Percentiles rank a stretch among this genome's conserved stretches.
Evolutionary conservation across 1,140 invertebrate species (phyloP).

Genomic region (Drosophila bifasciata): DNA sequence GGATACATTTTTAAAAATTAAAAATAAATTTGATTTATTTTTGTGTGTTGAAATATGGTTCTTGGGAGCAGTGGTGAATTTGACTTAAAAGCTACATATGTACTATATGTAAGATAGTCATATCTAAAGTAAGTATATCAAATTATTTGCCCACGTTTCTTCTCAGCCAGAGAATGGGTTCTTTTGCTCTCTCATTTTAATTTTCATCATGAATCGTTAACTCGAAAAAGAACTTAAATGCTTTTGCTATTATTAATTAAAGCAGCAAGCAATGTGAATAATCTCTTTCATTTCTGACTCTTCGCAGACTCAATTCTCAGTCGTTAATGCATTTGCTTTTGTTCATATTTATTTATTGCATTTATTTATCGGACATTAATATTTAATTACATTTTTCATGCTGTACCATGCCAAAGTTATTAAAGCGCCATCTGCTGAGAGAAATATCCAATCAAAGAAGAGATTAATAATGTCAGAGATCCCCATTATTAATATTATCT

Average conservation of each 20-base stretch:
- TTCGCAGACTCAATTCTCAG: not conserved
- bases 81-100: no score
- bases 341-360: not conserved
- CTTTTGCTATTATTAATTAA: not conserved
- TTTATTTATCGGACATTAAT: slow-evolving; percentile 5
- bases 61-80: no score
- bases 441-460: slow-evolving; percentile 8
- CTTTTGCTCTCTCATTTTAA: not conserved
- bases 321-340: not conserved
- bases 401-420: not conserved
- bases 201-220: slow-evolving; percentile 1
- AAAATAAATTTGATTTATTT: slow-evolving; percentile 2
- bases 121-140: no score
- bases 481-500: not conserved
- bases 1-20: no score
- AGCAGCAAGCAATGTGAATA: not conserved
- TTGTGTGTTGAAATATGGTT: no score
- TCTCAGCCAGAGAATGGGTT: not conserved
- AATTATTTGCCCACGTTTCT: no score
- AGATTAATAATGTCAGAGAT: slow-evolving; percentile 1
- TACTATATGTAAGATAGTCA: no score
- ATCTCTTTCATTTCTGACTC: slow-evolving; percentile 1
- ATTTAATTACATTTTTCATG: slow-evolving; percentile 14
- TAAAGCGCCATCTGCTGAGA: not conserved
- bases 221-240: not conserved